phyloP scores from a whole-genome alignment of 2,888 invertebrate species.

The Drosophila rellima region DNA sequence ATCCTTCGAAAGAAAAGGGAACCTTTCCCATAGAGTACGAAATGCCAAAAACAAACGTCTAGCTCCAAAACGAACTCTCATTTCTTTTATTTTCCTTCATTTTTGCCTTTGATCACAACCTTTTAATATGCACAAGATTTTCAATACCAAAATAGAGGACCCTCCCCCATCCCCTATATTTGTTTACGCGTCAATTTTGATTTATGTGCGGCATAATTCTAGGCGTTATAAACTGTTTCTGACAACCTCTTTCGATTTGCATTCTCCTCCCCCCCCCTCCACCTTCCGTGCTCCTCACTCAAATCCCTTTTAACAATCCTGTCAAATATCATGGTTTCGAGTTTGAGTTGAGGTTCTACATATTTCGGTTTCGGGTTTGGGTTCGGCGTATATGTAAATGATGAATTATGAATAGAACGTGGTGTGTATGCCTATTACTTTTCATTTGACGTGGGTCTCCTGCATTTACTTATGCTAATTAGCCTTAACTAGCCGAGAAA shows the following conservation, averaged over 20 bases:
- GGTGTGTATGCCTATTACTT: constrained; percentile 50
- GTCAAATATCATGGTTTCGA: constrained; percentile 20
- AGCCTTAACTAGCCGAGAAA: constrained; percentile 42
- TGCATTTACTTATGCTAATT: constrained; percentile 63
- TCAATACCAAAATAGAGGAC: constrained; percentile 9
- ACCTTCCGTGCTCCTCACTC: not conserved
- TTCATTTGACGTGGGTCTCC: constrained; percentile 56
- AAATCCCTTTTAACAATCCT: constrained; percentile 17
- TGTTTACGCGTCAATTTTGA: constrained; percentile 78
- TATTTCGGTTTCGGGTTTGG: constrained; percentile 1
- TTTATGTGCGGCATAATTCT: constrained; percentile 77
- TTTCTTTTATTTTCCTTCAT: constrained; percentile 3
- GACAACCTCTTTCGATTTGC: constrained; percentile 60
- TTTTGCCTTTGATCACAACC: constrained; percentile 58
- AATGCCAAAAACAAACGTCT: constrained; percentile 45
- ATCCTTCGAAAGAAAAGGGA: constrained; percentile 7
- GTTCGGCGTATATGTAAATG: constrained; percentile 28
- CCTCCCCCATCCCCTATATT: constrained; percentile 33
- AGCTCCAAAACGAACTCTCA: constrained; percentile 16
- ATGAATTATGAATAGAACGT: constrained; percentile 58
- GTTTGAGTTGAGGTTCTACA: constrained; percentile 1
- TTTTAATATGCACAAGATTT: constrained; percentile 62
- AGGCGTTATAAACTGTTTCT: constrained; percentile 78
- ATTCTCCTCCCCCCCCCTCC: not conserved
- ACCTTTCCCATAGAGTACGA: constrained; percentile 19